Evolutionary conservation across 2,888 invertebrate genomes (phyloP).

Genomic region (Scrobipalpa costella): DNA sequence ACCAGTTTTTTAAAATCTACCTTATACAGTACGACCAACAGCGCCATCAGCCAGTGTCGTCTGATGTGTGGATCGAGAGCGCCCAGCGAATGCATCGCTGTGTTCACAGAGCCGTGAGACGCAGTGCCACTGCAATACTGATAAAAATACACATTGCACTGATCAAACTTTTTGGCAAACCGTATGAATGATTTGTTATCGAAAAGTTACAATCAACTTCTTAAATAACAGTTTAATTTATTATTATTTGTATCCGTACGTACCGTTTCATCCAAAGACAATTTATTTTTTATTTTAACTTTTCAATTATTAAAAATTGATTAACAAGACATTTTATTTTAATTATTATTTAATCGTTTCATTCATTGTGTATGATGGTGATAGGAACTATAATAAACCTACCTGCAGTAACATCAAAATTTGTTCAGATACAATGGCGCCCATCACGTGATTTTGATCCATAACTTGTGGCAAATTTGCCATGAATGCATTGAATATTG

Average conservation of each 20-base stretch:
- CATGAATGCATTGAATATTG: slow-evolving; percentile 97
- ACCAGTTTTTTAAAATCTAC: slow-evolving; percentile 64
- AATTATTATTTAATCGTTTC: too few species aligned
- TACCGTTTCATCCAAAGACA: too few species aligned
- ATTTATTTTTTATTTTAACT: too few species aligned
- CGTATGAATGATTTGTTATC: too few species aligned
- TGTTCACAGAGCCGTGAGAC: slow-evolving; percentile 27
- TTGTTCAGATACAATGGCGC: slow-evolving; percentile 92
- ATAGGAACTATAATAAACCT: slow-evolving; percentile 9
- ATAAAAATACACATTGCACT: not conserved
- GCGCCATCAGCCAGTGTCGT: slow-evolving; percentile 95
- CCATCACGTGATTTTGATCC: slow-evolving; percentile 98
- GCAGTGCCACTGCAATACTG: slow-evolving; percentile 64
- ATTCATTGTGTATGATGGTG: not conserved
- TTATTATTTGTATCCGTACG: too few species aligned
- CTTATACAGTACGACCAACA: slow-evolving; percentile 97
- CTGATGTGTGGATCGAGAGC: slow-evolving; percentile 92
- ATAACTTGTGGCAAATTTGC: slow-evolving; percentile 95
- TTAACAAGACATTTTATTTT: too few species aligned
- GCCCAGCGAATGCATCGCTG: slow-evolving; percentile 88
- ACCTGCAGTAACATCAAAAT: slow-evolving; percentile 81
- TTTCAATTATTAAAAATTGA: too few species aligned
- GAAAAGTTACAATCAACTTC: too few species aligned
- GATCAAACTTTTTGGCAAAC: too few species aligned
- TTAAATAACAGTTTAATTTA: too few species aligned